These are phyloP conservation scores for Nemopilema nomurai DNA, from an alignment of 30 jellyfish, hydroid and myxozoan genomes.

Conservation along the genomic window DNA sequence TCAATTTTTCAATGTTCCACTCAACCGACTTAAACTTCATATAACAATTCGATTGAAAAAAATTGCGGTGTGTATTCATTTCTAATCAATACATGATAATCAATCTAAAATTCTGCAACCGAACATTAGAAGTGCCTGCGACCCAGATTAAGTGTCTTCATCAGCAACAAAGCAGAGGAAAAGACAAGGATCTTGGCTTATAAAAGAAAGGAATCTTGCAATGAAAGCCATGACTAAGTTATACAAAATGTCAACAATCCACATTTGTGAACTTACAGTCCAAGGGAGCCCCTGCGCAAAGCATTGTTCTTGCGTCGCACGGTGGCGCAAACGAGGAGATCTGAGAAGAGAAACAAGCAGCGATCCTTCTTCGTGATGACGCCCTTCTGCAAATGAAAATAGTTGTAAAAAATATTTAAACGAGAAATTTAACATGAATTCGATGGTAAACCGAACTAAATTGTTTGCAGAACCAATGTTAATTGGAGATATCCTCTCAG, in stretches of 20 bases:
- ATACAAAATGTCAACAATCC: not conserved
- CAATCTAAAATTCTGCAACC: no score
- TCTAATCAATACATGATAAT: no score
- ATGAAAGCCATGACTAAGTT: no score
- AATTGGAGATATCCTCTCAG: not conserved
- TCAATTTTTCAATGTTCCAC: no score
- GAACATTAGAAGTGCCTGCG: no score
- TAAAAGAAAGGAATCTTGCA: no score
- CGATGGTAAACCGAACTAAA: not conserved
- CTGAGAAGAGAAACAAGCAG: constrained; percentile 91
- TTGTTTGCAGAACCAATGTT: not conserved
- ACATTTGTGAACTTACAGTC: constrained; percentile 54
- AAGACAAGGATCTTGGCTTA: no score
- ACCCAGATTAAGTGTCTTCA: not conserved
- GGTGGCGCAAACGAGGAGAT: constrained; percentile 98
- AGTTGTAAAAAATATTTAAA: not conserved
- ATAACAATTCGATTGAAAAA: no score
- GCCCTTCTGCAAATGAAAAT: constrained; percentile 65
- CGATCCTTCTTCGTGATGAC: constrained; percentile 96
- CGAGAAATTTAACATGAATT: not conserved
- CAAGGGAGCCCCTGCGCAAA: constrained; percentile 91
- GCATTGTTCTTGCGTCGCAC: constrained; percentile 87
- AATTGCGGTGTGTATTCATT: no score
- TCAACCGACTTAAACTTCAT: no score
- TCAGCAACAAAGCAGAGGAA: no score